These are phyloP conservation scores for Sebastes hopkinsi DNA, from an alignment of 2,797 vertebrate genomes.

Conservation along the genomic window DNA sequence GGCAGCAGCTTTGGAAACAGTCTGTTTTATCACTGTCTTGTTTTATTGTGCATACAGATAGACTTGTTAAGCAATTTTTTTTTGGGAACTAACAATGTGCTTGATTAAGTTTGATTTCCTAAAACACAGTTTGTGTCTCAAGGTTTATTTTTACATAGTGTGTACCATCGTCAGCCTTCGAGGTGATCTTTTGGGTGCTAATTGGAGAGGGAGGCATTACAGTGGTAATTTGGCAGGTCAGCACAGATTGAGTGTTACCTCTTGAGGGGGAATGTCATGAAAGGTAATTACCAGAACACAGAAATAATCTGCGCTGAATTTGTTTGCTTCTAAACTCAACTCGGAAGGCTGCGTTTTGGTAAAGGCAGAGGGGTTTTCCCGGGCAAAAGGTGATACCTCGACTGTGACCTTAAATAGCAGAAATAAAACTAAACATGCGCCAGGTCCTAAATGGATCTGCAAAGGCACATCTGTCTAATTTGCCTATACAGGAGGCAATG, in stretches of 20 bases:
- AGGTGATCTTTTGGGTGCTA: constrained; percentile 52
- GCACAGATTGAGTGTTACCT: constrained; percentile 38
- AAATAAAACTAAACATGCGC: not conserved
- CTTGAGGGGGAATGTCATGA: constrained; percentile 50
- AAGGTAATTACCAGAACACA: constrained; percentile 61
- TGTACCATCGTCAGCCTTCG: not conserved
- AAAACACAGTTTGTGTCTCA: not conserved
- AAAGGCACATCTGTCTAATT: not conserved
- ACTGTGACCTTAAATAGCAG: not conserved
- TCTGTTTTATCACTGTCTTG: not conserved
- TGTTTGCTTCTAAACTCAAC: constrained; percentile 25
- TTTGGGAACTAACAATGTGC: not conserved
- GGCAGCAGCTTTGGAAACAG: not conserved
- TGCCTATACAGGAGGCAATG: not conserved
- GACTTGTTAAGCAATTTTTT: not conserved
- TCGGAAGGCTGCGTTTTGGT: not conserved
- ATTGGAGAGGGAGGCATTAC: constrained; percentile 44
- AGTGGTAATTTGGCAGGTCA: constrained; percentile 61
- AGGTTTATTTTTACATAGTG: constrained; percentile 26
- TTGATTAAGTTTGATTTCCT: constrained; percentile 11
- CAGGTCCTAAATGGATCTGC: not conserved
- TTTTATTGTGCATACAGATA: not conserved
- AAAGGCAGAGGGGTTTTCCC: not conserved
- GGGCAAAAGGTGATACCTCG: not conserved
- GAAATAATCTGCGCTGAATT: constrained; percentile 57